Evolutionary conservation across 2,113 vertebrate species (phyloP).

Genomic region (Perca flavescens): DNA sequence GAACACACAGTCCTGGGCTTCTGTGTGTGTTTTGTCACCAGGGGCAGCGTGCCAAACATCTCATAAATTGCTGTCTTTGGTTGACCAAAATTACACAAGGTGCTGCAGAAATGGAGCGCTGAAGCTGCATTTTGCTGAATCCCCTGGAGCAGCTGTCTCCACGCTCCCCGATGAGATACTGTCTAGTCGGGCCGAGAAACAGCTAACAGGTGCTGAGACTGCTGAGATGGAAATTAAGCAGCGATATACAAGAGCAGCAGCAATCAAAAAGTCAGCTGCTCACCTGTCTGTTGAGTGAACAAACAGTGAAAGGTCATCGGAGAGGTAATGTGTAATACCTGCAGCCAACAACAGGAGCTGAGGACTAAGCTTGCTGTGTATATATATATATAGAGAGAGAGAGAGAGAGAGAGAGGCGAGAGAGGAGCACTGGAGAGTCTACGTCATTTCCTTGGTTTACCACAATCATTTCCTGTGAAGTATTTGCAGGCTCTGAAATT

Average conservation of each 20-base stretch:
- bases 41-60: slow-evolving; percentile 46
- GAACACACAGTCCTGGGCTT: slow-evolving; percentile 46
- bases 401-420: not conserved
- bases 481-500: slow-evolving; percentile 80
- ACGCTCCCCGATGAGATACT: slow-evolving; percentile 34
- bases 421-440: slow-evolving; percentile 46
- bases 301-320: slow-evolving; percentile 32
- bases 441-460: slow-evolving; percentile 80
- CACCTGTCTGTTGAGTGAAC: slow-evolving; percentile 12
- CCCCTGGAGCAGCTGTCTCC: slow-evolving; percentile 35
- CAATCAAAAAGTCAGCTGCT: slow-evolving; percentile 41
- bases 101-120: slow-evolving; percentile 37
- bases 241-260: slow-evolving; percentile 16
- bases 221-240: slow-evolving; percentile 44
- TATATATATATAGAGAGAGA: not conserved
- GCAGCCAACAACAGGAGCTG: not conserved
- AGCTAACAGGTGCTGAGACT: slow-evolving; percentile 58
- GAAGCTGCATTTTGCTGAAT: slow-evolving; percentile 34
- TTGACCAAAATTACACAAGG: slow-evolving; percentile 52
- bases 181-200: slow-evolving; percentile 45
- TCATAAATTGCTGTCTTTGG: slow-evolving; percentile 46
- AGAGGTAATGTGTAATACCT: slow-evolving; percentile 11
- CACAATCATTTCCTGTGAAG: slow-evolving; percentile 84
- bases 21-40: slow-evolving; percentile 32
- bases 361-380: not conserved